Evolutionary conservation across 2,797 vertebrate genomes (phyloP), one percentile per base, ranked within the genome.

Genomic region (Oreochromis mossambicus): DNA sequence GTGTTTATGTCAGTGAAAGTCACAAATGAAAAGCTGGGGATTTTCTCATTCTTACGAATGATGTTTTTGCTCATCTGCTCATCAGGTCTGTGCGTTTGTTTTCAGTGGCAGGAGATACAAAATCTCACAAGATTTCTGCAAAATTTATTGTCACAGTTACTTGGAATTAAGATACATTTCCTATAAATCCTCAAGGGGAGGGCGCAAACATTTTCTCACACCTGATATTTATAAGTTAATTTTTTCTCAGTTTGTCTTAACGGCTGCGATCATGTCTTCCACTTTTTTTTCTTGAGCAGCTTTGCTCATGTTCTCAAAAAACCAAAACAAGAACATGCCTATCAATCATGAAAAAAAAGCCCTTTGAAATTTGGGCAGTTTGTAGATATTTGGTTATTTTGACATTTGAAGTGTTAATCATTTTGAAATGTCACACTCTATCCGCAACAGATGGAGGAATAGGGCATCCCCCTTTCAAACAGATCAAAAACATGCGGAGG

Each of bases 351-450:
- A 78, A 85, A 86, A 68, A 93, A 92, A 92, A 83, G 85, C 82
- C 90, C 90, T 92, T 26, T 38, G 76, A 87, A 78, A 91, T 82
- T 81, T 81, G 92, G 89, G 88, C 86, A 91, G 80, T 87, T 80
- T 88, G 87, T 83, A 90, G 83, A 93, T 91, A 89, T 92, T 91
- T 90, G 80, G 79, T 95, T 94, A 94, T 94, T 95, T 88, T 96
- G 96, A 96, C 96, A 96, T 96, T 97, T 96, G 95, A 75, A 93
- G 96, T 94, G 95, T 93, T 94, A 94, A 95, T 95, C 81, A 68
- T 86, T 88, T 87, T 93, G 75, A 96, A 96, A 96, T 96, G 96
- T 96, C 95, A 96, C 63, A 84, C 79, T 93, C 92, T 94, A 94
- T 95, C 93, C 86, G 94, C 92, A 94, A 52, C 92, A 93, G 92